Conservation (phyloP, 2,888 invertebrate species). For the Palloptera scutellata region DNA sequence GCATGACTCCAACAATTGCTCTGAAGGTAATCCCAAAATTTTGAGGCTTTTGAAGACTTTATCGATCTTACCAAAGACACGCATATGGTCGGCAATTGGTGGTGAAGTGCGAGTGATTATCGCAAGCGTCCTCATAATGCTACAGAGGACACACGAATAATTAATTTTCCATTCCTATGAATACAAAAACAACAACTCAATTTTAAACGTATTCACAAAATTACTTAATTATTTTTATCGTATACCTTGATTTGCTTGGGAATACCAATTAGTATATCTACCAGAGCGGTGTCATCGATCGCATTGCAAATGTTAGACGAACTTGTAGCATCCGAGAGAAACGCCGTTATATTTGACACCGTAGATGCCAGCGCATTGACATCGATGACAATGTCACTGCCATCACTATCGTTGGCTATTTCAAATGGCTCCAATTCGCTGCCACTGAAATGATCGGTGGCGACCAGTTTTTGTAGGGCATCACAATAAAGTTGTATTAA, state of each 20-base stretch:
- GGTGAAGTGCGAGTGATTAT: constrained; percentile 53
- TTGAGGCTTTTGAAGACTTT: constrained; percentile 58
- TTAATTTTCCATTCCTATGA: constrained; percentile 57
- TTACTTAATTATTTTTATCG: not conserved
- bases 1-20: constrained; percentile 64
- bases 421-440: constrained; percentile 51
- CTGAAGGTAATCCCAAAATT: constrained; percentile 64
- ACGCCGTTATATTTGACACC: constrained; percentile 59
- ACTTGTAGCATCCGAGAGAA: constrained; percentile 51
- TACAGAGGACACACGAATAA: constrained; percentile 52
- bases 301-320: constrained; percentile 55
- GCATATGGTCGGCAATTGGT: constrained; percentile 48
- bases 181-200: constrained; percentile 6
- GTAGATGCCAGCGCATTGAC: constrained; percentile 58
- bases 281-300: constrained; percentile 62
- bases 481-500: constrained; percentile 64
- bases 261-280: constrained; percentile 61
- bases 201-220: not conserved
- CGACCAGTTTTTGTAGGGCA: constrained; percentile 59
- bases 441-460: constrained; percentile 55
- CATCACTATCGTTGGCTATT: constrained; percentile 54
- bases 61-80: constrained; percentile 51
- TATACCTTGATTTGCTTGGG: constrained; percentile 58
- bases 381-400: constrained; percentile 53
- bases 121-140: constrained; percentile 54